Evolutionary conservation across 2,113 vertebrate genomes (phyloP), one percentile per base, ranked within the genome.

Genomic region (Apeltes quadracus): DNA sequence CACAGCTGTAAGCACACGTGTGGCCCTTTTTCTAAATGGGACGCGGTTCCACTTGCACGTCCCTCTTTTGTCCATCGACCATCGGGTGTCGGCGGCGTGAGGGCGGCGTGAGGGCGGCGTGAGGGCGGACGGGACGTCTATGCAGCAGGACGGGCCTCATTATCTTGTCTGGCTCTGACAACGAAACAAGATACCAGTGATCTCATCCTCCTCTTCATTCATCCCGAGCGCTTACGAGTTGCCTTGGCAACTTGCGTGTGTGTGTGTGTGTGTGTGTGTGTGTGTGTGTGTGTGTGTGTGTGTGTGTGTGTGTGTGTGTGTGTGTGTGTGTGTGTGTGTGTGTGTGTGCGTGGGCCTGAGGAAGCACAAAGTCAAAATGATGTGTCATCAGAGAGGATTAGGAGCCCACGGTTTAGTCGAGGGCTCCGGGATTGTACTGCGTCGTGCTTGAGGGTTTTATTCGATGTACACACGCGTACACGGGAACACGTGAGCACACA

Each of bases 161-260:
- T 86, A 84, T 72, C 72, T 81, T 32, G 68, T 82, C 83, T 67
- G 82, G 69, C 77, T 78, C 73, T 8, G 61, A 89, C 85, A 87
- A 82, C 62, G 90, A 92, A 93, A 93, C 77, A 64, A 92, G 92
- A 93, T 90, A 89, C 85, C 75, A 72, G 80, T 93, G 92, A 94
- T 92, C 89, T 93, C 93, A 93, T 93, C 91, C 85, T 90, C 78
- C 77, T 83, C 82, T 86, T 83, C 91, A 88, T 91, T 92, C 89
- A 92, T 92, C 85, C 78, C 85, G 70, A 85, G 82, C 84, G 80
- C 92, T 84, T 74, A 69, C 57, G 87, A 79, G 92, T 93, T 93
- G 88, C 92, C 90, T 39, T 81, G 91, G 92, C 87, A 93, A 94
- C 91, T 74, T 69, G 85, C 58, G 76, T 5, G 62, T 22, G 54